phyloP scores from a whole-genome alignment of 2,888 invertebrate genomes.

The Neocrepidodera transversa region DNA sequence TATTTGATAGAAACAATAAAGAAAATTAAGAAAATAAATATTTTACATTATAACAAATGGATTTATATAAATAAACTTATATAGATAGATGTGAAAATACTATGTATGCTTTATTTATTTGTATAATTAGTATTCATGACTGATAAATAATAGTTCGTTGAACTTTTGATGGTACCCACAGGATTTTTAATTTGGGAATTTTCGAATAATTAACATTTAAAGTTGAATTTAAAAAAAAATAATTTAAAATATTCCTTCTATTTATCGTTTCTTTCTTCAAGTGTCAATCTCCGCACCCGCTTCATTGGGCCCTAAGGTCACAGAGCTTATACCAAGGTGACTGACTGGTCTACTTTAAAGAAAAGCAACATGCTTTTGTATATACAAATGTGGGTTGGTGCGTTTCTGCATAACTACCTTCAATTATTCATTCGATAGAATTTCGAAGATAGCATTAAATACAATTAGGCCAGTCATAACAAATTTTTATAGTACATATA shows the following conservation, averaged over 20 bases:
- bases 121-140: neutral
- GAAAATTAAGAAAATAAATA: no score
- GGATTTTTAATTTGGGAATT: neutral
- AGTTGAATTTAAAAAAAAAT: no score
- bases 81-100: no score
- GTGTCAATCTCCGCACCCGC: constrained; percentile 1
- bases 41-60: no score
- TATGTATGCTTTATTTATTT: neutral
- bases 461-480: constrained; percentile 2
- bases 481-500: no score
- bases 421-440: constrained; percentile 25
- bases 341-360: constrained; percentile 20
- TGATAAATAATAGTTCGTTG: neutral
- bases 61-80: no score
- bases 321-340: constrained; percentile 16
- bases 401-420: constrained; percentile 23
- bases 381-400: constrained; percentile 23
- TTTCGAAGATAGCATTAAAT: constrained; percentile 17
- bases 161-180: neutral
- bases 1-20: no score
- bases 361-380: constrained; percentile 17
- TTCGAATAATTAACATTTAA: neutral
- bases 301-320: constrained; percentile 20
- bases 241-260: neutral
- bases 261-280: neutral